Evolutionary conservation across 2,797 vertebrate genomes (phyloP), one percentile per base, ranked within the genome.

Genomic region (Alauda arvensis): DNA sequence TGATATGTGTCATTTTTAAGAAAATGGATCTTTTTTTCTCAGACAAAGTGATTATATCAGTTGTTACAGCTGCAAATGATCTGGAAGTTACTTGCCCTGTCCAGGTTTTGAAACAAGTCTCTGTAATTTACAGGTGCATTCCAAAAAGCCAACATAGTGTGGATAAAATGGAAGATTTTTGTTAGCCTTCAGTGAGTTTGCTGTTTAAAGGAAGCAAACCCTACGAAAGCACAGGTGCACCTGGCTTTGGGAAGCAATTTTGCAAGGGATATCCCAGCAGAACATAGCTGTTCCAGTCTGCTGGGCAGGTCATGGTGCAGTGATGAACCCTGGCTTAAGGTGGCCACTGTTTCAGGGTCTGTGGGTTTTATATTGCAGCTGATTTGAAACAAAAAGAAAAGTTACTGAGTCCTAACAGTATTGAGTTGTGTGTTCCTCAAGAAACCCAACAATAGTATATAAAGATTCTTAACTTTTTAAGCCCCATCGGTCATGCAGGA

Each of bases 361-460:
- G 19, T 31, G 21, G 23, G 28, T 14, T 92, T 88, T 71, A 37
- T 77, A 40, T 46, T 77, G 49, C 31, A 76, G 15, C 34, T 69
- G 59, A 51, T 87, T 89, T 71, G 62, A 83, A 90, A 88, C 60
- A 68, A 86, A 90, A 94, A 56, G 19, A 14, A 37, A 83, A 74
- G 31, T 51, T 87, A 81, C 0, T 77, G 67, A 40, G 43, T 92
- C 24, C 15, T 51, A 77, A 15, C 59, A 89, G 57, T 61, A 42
- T 42, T 83, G 61, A 94, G 77, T 87, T 88, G 25, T 71, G 28
- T 79, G 56, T 77, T 91, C 52, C 43, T 79, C 84, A 40, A 70
- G 80, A 90, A 86, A 70, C 77, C 12, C 20, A 76, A 25, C 16
- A 12, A 21, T 71, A 83, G 33, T 70, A 62, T 48, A 55, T 45